These are phyloP conservation scores for Ooceraea biroi DNA, from an alignment of 1,140 invertebrate genomes.

Conservation along the genomic window DNA sequence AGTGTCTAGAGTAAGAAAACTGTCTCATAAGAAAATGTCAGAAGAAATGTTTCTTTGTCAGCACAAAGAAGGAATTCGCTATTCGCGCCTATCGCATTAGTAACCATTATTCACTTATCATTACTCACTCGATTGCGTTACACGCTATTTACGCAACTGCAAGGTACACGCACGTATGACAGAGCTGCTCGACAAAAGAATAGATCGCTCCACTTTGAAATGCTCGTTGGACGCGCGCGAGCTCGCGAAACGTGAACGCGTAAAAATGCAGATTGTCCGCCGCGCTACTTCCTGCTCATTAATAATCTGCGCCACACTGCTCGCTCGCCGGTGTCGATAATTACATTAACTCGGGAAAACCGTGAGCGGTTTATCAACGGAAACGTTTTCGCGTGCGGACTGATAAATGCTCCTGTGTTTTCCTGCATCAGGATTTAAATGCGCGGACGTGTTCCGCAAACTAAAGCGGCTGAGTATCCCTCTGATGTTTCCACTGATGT, in stretches of 20 bases:
- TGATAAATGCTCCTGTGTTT: conserved; percentile 14
- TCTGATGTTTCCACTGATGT: not conserved
- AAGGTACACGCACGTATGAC: conserved; percentile 44
- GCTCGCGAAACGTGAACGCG: conserved; percentile 7
- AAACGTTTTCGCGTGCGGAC: not conserved
- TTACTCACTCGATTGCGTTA: conserved; percentile 41
- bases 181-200: not conserved
- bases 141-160: conserved; percentile 13
- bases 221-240: not conserved
- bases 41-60: not conserved
- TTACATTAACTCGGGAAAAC: conserved; percentile 28
- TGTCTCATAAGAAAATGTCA: conserved; percentile 36
- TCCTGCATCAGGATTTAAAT: conserved; percentile 2
- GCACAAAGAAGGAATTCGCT: not conserved
- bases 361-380: conserved; percentile 38
- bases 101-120: conserved; percentile 39
- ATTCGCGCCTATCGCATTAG: not conserved
- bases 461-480: not conserved
- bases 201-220: not conserved
- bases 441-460: no score
- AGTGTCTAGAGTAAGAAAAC: not conserved
- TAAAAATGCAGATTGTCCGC: conserved; percentile 23
- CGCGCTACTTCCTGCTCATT: conserved; percentile 40
- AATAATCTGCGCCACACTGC: conserved; percentile 25
- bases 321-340: conserved; percentile 32